phyloP scores from a whole-genome alignment of 1,140 invertebrate genomes.

The Leptinotarsa undecemlineata region DNA sequence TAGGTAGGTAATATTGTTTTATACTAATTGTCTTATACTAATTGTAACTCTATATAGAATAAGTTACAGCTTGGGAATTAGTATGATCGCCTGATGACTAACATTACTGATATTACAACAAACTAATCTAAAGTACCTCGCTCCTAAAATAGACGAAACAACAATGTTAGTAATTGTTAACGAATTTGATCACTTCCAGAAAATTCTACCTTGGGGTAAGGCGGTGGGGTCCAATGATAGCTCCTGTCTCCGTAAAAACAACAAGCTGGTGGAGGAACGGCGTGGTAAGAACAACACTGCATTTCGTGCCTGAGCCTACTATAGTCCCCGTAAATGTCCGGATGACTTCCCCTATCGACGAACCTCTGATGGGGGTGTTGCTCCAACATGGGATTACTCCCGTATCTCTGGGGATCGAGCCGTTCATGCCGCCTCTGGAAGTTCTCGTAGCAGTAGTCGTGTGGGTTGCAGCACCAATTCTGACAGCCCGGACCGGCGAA shows the following conservation, averaged over 20 bases:
- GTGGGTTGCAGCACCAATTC: constrained; percentile 56
- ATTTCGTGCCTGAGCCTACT: constrained; percentile 45
- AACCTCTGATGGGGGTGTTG: constrained; percentile 42
- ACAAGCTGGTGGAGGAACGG: constrained; percentile 46
- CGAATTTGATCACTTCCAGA: constrained; percentile 23
- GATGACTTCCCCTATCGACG: constrained; percentile 50
- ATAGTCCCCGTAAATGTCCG: constrained; percentile 50
- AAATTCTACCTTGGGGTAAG: constrained; percentile 43
- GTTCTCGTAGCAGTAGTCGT: constrained; percentile 50
- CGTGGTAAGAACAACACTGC: constrained; percentile 51
- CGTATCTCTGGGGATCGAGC: constrained; percentile 55
- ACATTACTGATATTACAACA: no score
- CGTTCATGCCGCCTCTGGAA: constrained; percentile 55
- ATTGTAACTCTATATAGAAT: no score
- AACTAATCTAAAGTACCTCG: no score
- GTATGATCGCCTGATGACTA: no score
- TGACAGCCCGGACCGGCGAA: constrained; percentile 53
- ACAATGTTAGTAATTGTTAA: no score
- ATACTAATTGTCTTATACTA: no score
- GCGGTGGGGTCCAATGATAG: constrained; percentile 51
- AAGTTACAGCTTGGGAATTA: no score
- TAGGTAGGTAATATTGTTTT: no score
- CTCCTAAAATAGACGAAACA: no score
- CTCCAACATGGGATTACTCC: constrained; percentile 54
- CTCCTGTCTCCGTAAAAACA: constrained; percentile 52